These are phyloP conservation scores for Aix galericulata DNA, from an alignment of 2,113 vertebrate genomes.

Conservation along the genomic window DNA sequence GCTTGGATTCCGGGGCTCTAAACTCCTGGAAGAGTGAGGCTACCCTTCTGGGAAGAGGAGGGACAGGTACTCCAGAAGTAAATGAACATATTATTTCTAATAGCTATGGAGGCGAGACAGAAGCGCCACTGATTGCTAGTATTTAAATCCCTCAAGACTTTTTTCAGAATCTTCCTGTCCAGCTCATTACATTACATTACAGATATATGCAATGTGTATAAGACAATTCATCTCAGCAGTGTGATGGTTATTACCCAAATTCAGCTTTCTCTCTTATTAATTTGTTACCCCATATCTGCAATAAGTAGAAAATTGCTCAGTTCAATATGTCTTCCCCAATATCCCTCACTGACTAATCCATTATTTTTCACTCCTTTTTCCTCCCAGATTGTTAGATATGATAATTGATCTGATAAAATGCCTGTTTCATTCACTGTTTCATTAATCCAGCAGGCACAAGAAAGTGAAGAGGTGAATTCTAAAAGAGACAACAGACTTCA, in stretches of 20 bases:
- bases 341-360: neutral
- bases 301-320: conserved; percentile 15
- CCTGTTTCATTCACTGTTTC: neutral
- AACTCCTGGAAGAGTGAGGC: neutral
- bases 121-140: neutral
- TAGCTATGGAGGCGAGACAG: neutral
- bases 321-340: conserved; percentile 11
- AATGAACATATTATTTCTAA: neutral
- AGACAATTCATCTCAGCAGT: neutral
- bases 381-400: neutral
- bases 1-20: neutral
- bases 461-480: neutral
- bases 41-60: neutral
- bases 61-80: neutral
- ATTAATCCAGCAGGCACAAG: neutral
- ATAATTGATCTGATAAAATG: conserved; percentile 25
- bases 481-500: neutral
- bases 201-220: neutral
- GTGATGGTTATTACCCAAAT: neutral
- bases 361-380: neutral
- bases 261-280: conserved; percentile 7
- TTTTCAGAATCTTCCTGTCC: neutral
- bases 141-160: neutral
- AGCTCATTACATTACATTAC: neutral
- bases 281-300: neutral